Conservation (phyloP, 1,140 invertebrate genomes). For the Saccostrea glomerata region DNA sequence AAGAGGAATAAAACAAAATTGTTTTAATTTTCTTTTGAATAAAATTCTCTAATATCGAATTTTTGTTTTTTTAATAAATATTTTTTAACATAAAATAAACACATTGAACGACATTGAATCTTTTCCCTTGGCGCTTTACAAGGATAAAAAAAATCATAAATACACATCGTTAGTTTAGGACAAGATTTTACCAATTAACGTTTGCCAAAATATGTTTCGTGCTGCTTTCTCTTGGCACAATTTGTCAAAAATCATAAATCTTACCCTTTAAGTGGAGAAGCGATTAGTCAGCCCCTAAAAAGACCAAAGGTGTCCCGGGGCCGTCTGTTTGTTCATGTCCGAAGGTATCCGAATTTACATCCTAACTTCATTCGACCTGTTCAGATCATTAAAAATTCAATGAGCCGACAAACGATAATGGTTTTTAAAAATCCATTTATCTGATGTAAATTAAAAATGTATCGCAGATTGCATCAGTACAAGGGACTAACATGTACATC, state of each 20-base stretch:
- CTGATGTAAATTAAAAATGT: constrained; percentile 11
- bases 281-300: constrained; percentile 10
- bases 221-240: not conserved
- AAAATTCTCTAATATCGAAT: too few species aligned
- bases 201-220: not conserved
- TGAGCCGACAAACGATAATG: constrained; percentile 24
- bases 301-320: not conserved
- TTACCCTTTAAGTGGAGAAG: not conserved
- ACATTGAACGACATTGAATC: too few species aligned
- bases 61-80: too few species aligned
- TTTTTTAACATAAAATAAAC: too few species aligned
- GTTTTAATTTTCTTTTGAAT: too few species aligned
- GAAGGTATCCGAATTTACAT: not conserved
- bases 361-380: not conserved
- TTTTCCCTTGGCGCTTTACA: too few species aligned
- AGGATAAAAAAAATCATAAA: too few species aligned
- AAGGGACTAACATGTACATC: not conserved
- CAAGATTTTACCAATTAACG: not conserved
- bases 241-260: not conserved
- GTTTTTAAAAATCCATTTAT: not conserved
- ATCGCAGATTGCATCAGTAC: not conserved
- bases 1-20: too few species aligned
- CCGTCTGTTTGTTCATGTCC: not conserved
- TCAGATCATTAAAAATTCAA: constrained; percentile 25
- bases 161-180: too few species aligned